Conservation (phyloP, 1,140 invertebrate genomes). For the Cylas formicarius region DNA sequence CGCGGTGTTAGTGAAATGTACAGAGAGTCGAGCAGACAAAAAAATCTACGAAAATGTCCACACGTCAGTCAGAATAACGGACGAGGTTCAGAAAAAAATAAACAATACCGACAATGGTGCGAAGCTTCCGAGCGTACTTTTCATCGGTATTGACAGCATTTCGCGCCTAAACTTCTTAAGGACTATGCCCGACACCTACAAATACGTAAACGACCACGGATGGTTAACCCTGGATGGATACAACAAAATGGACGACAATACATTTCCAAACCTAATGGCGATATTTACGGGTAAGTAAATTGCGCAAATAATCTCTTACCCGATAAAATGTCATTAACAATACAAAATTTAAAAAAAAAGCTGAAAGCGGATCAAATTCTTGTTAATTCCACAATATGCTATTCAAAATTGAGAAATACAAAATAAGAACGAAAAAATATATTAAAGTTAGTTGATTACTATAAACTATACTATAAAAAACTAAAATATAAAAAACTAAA, state of each 20-base stretch:
- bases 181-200: constrained; percentile 65
- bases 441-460: too few species aligned
- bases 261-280: constrained; percentile 76
- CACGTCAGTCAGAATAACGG: constrained; percentile 37
- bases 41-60: constrained; percentile 50
- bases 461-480: too few species aligned
- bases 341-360: too few species aligned
- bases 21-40: constrained; percentile 25
- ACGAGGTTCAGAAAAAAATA: constrained; percentile 19
- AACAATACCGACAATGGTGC: constrained; percentile 10
- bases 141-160: constrained; percentile 76
- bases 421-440: too few species aligned
- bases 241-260: constrained; percentile 69
- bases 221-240: constrained; percentile 54
- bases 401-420: too few species aligned
- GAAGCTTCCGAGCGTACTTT: constrained; percentile 53
- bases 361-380: too few species aligned
- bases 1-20: constrained; percentile 44
- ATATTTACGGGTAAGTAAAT: constrained; percentile 51
- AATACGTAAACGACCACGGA: constrained; percentile 49
- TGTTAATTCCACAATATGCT: too few species aligned
- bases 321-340: not conserved
- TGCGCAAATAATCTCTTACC: too few species aligned
- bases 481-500: too few species aligned
- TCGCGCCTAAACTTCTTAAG: constrained; percentile 69